Conservation (phyloP, 2,888 invertebrate genomes). For the Nephrotoma flavescens region DNA sequence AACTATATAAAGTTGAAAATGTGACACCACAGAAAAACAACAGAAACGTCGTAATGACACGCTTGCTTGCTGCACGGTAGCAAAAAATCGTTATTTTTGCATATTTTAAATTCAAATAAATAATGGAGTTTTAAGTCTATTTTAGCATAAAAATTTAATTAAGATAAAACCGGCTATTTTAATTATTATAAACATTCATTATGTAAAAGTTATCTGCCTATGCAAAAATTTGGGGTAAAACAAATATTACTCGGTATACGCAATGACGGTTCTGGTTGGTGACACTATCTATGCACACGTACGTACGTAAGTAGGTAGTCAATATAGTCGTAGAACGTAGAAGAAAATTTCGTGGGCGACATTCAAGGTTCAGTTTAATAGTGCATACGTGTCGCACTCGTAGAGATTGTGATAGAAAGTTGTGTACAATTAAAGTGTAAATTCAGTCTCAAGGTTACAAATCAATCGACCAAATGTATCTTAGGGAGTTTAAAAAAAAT, state of each 20-base stretch:
- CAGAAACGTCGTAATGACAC: too few species aligned
- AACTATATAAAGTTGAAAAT: neutral
- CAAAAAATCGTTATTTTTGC: too few species aligned
- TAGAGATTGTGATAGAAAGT: neutral
- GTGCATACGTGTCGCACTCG: neutral
- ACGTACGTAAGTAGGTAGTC: neutral
- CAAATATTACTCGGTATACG: too few species aligned
- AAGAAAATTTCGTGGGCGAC: neutral
- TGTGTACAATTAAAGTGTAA: neutral
- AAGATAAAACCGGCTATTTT: too few species aligned
- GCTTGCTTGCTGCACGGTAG: too few species aligned
- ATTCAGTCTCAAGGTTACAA: neutral
- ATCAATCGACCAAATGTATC: neutral
- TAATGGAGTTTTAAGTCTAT: too few species aligned
- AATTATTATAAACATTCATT: too few species aligned
- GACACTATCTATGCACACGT: neutral
- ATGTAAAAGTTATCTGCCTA: too few species aligned
- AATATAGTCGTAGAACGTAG: neutral
- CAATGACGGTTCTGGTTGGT: neutral
- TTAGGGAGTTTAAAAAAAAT: neutral
- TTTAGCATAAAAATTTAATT: too few species aligned
- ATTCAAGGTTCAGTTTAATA: neutral
- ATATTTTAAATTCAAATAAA: too few species aligned
- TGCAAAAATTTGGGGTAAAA: too few species aligned
- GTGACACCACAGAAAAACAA: too few species aligned